phyloP scores from a whole-genome alignment of 2,888 invertebrate genomes.

The Apomyelois bistriatella region DNA sequence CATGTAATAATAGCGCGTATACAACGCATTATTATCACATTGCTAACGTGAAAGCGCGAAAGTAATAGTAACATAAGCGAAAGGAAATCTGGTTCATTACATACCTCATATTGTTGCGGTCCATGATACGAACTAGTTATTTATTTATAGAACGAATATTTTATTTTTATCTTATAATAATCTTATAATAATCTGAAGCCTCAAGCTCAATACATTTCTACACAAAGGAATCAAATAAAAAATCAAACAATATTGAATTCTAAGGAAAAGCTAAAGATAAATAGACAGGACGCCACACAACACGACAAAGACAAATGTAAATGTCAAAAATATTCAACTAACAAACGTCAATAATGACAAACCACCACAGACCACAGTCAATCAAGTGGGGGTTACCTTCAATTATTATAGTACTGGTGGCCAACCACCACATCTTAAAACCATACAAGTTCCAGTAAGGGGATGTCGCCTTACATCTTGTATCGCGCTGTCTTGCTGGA shows the following conservation, averaged over 20 bases:
- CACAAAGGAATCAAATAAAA: conserved; percentile 47
- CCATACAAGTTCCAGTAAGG: too few species aligned
- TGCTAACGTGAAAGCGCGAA: conserved; percentile 31
- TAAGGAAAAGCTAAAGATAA: conserved; percentile 55
- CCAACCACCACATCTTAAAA: too few species aligned
- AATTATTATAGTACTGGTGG: too few species aligned
- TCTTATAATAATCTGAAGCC: too few species aligned
- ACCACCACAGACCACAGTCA: too few species aligned
- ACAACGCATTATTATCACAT: conserved; percentile 11
- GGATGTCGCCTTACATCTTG: too few species aligned
- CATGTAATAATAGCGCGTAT: neutral
- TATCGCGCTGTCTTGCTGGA: too few species aligned
- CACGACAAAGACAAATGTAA: conserved; percentile 47
- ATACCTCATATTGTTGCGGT: conserved; percentile 74
- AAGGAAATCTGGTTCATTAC: conserved; percentile 37
- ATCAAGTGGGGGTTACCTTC: too few species aligned
- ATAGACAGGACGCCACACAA: conserved; percentile 63
- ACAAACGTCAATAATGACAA: conserved; percentile 28
- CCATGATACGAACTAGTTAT: conserved; percentile 50
- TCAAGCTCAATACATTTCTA: conserved; percentile 51
- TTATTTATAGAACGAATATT: conserved; percentile 27
- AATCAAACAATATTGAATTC: conserved; percentile 39
- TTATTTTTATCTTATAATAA: conserved; percentile 32
- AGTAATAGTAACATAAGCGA: conserved; percentile 28
- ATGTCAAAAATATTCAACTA: conserved; percentile 32